These are phyloP conservation scores for Colossoma macropomum DNA, from an alignment of 2,113 vertebrate species.

Conservation along the genomic window DNA sequence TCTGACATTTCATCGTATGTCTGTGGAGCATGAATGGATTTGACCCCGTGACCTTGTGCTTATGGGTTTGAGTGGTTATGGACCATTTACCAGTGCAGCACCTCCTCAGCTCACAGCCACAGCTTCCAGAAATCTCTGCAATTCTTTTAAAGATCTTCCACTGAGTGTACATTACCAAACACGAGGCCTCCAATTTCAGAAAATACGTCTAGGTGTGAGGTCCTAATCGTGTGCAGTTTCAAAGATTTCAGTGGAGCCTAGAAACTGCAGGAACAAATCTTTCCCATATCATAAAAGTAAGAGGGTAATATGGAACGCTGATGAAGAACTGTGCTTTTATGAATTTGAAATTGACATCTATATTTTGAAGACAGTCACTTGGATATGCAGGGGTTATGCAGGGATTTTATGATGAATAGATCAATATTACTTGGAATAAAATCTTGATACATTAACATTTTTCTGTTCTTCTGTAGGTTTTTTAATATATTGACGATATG, in stretches of 20 bases:
- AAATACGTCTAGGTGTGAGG: neutral
- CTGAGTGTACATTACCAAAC: neutral
- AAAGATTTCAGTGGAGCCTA: neutral
- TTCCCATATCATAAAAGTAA: neutral
- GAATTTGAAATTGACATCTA: too few relatives aligned
- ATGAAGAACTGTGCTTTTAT: too few relatives aligned
- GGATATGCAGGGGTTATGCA: too few relatives aligned
- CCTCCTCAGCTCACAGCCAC: neutral
- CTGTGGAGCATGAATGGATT: slow-evolving; percentile 10
- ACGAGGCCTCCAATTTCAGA: neutral
- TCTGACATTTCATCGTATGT: slow-evolving; percentile 4
- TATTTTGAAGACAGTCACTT: too few relatives aligned
- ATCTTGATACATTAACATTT: too few relatives aligned
- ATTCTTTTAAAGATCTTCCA: neutral
- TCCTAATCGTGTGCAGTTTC: neutral
- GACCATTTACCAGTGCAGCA: neutral
- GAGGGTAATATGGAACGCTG: too few relatives aligned
- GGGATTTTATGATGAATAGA: too few relatives aligned
- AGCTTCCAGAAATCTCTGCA: neutral
- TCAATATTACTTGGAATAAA: too few relatives aligned
- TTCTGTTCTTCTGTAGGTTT: too few relatives aligned
- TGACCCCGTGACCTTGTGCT: slow-evolving; percentile 6
- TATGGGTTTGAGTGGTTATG: slow-evolving; percentile 12
- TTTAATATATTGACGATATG: too few relatives aligned
- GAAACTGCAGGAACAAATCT: neutral